Evolutionary conservation across 1,140 invertebrate genomes (phyloP).

Genomic region (Steinernema khuongi): DNA sequence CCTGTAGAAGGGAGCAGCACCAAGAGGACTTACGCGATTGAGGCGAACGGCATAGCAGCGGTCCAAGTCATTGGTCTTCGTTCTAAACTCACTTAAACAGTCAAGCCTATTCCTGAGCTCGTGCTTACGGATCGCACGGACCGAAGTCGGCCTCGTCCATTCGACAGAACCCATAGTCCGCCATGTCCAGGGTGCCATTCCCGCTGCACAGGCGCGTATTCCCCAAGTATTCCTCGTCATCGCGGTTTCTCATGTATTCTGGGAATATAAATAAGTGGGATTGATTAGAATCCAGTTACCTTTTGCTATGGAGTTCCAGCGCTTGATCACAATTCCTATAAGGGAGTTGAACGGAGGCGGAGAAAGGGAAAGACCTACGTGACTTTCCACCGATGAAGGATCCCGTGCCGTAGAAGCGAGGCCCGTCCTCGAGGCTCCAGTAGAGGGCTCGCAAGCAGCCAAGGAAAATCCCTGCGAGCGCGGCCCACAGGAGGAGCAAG

Average conservation of each 20-base stretch:
- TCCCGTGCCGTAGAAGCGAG: not conserved
- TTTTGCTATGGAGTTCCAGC: no score
- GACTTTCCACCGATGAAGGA: not conserved
- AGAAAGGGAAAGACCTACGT: not conserved
- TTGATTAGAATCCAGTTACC: no score
- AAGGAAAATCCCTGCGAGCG: not conserved
- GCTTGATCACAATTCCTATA: not conserved
- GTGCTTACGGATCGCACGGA: not conserved
- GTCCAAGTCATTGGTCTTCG: not conserved
- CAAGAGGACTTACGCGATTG: not conserved
- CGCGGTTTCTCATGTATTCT: not conserved
- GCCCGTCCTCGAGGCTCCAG: not conserved
- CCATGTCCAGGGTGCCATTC: no score
- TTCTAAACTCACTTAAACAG: no score
- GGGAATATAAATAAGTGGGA: no score
- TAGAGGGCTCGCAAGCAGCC: not conserved
- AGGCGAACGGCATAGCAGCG: not conserved
- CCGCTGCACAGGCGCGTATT: not conserved
- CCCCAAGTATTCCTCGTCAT: not conserved
- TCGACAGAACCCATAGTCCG: not conserved
- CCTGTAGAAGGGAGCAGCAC: not conserved
- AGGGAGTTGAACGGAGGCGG: not conserved
- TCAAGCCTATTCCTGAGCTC: not conserved
- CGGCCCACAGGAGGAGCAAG: not conserved
- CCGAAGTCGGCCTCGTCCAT: not conserved